phyloP scores from a whole-genome alignment of 2,797 vertebrate genomes.

The Lepilemur septentrionalis region DNA sequence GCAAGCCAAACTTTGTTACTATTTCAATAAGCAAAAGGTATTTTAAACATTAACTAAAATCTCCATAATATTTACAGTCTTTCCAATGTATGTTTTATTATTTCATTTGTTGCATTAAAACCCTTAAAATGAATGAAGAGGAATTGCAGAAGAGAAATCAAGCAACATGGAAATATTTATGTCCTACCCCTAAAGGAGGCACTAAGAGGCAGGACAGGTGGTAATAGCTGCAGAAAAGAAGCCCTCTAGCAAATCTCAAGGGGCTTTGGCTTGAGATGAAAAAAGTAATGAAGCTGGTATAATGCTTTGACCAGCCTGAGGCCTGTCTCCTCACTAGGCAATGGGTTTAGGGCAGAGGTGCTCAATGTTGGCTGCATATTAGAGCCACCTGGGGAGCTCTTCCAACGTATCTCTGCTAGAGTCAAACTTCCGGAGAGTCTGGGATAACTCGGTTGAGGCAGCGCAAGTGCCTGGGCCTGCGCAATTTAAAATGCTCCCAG shows the following conservation, averaged over 20 bases:
- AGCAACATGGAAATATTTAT: conserved; percentile 9
- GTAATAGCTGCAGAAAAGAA: neutral
- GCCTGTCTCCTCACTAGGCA: neutral
- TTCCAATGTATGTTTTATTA: neutral
- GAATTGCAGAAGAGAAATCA: neutral
- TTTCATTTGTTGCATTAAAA: neutral
- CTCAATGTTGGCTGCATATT: neutral
- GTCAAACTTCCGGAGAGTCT: no score
- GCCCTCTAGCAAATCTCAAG: neutral
- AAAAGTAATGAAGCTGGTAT: neutral
- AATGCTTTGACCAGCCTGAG: neutral
- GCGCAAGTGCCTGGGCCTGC: no score
- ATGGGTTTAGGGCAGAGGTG: neutral
- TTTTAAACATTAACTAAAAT: conserved; percentile 34
- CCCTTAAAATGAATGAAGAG: conserved; percentile 22
- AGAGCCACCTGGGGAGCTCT: neutral
- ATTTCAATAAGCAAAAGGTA: conserved; percentile 7
- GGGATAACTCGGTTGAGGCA: neutral
- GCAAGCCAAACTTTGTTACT: neutral
- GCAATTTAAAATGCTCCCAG: neutral
- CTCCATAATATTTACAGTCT: conserved; percentile 35
- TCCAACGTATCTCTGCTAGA: no score
- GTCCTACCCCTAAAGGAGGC: neutral
- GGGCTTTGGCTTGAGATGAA: neutral
- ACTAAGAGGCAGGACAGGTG: neutral